Evolutionary conservation across 2,888 invertebrate species (phyloP).

Genomic region (Hipparchia sbordonii): DNA sequence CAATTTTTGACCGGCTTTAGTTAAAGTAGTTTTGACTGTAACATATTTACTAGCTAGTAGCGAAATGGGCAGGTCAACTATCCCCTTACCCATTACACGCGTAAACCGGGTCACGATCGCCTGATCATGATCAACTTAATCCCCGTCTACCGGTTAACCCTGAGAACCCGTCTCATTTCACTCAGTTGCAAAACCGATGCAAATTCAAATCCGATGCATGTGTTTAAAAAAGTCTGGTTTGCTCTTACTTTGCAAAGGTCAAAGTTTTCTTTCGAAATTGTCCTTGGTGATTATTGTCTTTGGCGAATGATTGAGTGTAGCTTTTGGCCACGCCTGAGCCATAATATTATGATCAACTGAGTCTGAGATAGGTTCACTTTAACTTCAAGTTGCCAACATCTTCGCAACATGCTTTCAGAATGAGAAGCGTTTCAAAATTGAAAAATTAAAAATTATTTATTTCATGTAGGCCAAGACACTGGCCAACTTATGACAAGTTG

Average conservation of each 20-base stretch:
- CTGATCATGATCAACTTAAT: slow-evolving; percentile 1
- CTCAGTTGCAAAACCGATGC: slow-evolving; percentile 4
- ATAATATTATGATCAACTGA: too few relatives aligned
- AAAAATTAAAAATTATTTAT: too few relatives aligned
- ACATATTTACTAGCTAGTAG: neutral
- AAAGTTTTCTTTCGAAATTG: slow-evolving; percentile 27
- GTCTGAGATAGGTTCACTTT: too few relatives aligned
- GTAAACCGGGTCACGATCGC: neutral
- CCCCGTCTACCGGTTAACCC: slow-evolving; percentile 7
- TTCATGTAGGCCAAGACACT: too few relatives aligned
- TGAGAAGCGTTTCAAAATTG: too few relatives aligned
- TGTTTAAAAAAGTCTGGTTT: slow-evolving; percentile 1
- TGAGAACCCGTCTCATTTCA: slow-evolving; percentile 10
- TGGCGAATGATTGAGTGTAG: neutral
- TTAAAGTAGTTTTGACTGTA: too few relatives aligned
- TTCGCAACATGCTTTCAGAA: too few relatives aligned
- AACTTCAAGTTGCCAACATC: too few relatives aligned
- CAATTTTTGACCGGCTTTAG: too few relatives aligned
- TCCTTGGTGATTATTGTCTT: slow-evolving; percentile 6
- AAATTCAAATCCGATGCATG: slow-evolving; percentile 15
- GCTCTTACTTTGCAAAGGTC: slow-evolving; percentile 11
- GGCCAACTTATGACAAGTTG: too few relatives aligned
- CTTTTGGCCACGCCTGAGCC: neutral
- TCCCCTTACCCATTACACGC: neutral
- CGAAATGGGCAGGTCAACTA: neutral